A percentile compares a stretch with the other conserved stretches of the same genome.
Conservation (phyloP, 2,797 vertebrate genomes). For the Mormyrus hasselquistii region DNA sequence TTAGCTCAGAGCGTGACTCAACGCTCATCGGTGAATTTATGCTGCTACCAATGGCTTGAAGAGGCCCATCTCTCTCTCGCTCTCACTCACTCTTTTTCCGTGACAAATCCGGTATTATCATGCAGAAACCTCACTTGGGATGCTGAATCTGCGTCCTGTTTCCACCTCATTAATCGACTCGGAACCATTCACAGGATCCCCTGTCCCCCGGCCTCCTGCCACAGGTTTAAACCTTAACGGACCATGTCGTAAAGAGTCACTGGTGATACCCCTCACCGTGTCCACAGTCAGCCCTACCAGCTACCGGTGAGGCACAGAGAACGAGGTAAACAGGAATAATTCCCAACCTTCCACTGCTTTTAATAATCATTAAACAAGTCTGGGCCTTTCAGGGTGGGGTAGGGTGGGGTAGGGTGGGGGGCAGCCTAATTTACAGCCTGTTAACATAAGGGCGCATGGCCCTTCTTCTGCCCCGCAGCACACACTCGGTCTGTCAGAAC, state of each 20-base stretch:
- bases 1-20: slow-evolving; percentile 50
- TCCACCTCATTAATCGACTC: slow-evolving; percentile 64
- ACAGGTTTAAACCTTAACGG: not conserved
- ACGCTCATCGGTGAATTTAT: slow-evolving; percentile 60
- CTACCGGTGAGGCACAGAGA: not conserved
- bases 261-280: not conserved
- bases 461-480: no score
- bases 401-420: no score
- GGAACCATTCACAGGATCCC: slow-evolving; percentile 56
- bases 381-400: not conserved
- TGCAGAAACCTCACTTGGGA: slow-evolving; percentile 64
- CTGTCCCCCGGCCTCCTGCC: not conserved
- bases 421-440: not conserved
- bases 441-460: not conserved
- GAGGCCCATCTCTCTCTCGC: slow-evolving; percentile 48
- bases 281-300: not conserved
- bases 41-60: slow-evolving; percentile 52
- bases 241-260: not conserved
- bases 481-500: not conserved
- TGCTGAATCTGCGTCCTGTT: slow-evolving; percentile 53
- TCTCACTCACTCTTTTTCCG: slow-evolving; percentile 43
- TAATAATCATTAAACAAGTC: slow-evolving; percentile 9
- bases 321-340: not conserved
- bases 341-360: not conserved
- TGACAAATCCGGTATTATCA: slow-evolving; percentile 62